Evolutionary conservation across 2,888 invertebrate genomes (phyloP).

Genomic region (Seira musarum): DNA sequence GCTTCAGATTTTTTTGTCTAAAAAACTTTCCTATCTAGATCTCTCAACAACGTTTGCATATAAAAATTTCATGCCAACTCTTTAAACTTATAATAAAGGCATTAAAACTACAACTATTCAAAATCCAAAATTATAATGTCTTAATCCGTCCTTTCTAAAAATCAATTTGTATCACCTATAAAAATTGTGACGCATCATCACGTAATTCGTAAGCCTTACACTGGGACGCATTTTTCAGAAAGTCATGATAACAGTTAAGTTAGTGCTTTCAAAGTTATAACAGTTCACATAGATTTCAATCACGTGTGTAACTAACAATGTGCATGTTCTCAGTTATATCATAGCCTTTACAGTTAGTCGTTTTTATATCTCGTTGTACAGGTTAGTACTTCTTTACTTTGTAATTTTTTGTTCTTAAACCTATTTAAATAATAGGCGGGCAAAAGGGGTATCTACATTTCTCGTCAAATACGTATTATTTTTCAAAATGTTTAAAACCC

Average conservation of each 20-base stretch:
- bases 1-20: too few relatives aligned
- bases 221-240: conserved; percentile 15
- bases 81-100: too few relatives aligned
- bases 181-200: conserved; percentile 37
- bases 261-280: conserved; percentile 14
- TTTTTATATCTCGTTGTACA: conserved; percentile 52
- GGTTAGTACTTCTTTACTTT: conserved; percentile 25
- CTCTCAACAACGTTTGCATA: too few relatives aligned
- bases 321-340: conserved; percentile 23
- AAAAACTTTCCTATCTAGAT: too few relatives aligned
- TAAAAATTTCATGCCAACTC: too few relatives aligned
- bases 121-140: too few relatives aligned
- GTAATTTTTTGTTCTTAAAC: conserved; percentile 16
- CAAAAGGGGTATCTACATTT: conserved; percentile 32
- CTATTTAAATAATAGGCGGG: background rate
- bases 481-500: background rate
- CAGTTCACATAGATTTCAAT: conserved; percentile 42
- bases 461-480: background rate
- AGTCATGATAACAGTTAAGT: conserved; percentile 30
- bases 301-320: conserved; percentile 13
- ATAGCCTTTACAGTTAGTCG: conserved; percentile 40
- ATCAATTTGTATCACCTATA: background rate
- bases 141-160: too few relatives aligned
- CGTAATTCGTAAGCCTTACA: conserved; percentile 32
- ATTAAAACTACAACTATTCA: too few relatives aligned